Base-by-base conservation (phyloP, 2,888 invertebrate genomes). In the Furcula furcula region DNA sequence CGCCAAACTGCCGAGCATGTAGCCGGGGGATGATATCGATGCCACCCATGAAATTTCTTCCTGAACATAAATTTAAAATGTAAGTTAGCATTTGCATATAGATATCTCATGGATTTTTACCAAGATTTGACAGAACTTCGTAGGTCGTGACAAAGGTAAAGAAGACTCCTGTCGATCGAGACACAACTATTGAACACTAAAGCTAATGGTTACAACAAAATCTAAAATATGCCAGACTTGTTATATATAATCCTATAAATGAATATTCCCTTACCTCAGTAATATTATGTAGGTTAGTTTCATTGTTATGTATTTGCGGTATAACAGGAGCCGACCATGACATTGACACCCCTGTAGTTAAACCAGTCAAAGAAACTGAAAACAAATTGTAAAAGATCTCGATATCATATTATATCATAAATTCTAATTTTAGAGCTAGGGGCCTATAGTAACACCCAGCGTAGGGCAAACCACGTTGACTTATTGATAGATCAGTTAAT, bases 11-110 rank as follows among this genome's bases (percentile, higher is more conserved):
- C 85, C 85, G 0, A 48, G 29, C 46, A 80, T 69, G 40, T 72
- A 79, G 0, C 85, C 84, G 1, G 74, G 69, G 0, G 81, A 55
- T 0, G 66, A 52, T 31, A 79, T 36, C 0, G 76, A 60, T 4
- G 75, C 37, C 65, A 84, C 60, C 76, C 81, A 82, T 7, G 76
- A 72, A 41, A 79, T 55, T 40, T 79, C 59, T 7, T 56, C 51
- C 83, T 83, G 54, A 61, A 62, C 18, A 7, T 4, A 12, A 10
- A 19, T 1, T 1, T 3, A 19, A 9, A 3, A 19, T n/a, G 10
- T 6, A 2, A 14, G 5, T 28, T n/a, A n/a, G 13, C 9, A 28
- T 6, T 28, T 11, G 7, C 15, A 11, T 14, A 10, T 29, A 18
- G 5, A 10, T 18, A 16, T 10, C 5, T 11, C 9, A 14, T 13